Evolutionary conservation across 37 sponge, comb jelly and placozoan genomes (phyloP), one percentile per base, ranked within the genome.

Genomic region (Axinella damicornis): DNA sequence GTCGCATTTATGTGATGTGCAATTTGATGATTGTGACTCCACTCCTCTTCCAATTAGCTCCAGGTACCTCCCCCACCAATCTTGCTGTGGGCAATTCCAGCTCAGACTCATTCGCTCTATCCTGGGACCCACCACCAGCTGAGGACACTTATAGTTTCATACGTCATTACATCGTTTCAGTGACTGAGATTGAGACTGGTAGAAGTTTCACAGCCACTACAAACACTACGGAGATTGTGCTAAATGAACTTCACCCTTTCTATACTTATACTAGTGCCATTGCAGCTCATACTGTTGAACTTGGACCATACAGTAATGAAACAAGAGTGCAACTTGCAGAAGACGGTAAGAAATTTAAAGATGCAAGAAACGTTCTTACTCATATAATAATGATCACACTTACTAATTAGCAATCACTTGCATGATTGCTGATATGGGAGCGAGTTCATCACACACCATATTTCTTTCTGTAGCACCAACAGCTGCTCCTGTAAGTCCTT

Each of bases 61-160:
- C 79, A 22, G 17, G 41, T 65, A 53, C 21, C 17, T 22, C 80
- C 14, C 80, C 80, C 17, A 15, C 37, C 11, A 20, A 80, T 4
- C 2, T 65, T 11, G 16, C 1, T 46, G 56, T 5, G 19, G 21
- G 25, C 52, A 22, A 56, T 1, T 0, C 37, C 39, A 24, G 33
- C 30, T 25, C 80, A 65, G 40, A 22, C 16, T 41, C 55, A 15
- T 25, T 80, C 1, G 12, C 65, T n/a, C 19, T 80, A 35, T 19
- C 69, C 18, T 80, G 80, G 80, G 69, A 66, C 21, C 53, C 80
- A 41, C 77, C 62, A 30, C 20, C 61, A 27, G 5, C 57, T 19
- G 61, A 76, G 14, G 19, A 58, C 5, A 32, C 28, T 12, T 57
- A 76, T 76, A 62, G 77, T 20, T 2, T 57, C 15, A 76, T 76